A percentile compares a stretch with the other conserved stretches of the same genome.
Conservation (phyloP, 2,797 vertebrate genomes). For the Myotis pilosus region DNA sequence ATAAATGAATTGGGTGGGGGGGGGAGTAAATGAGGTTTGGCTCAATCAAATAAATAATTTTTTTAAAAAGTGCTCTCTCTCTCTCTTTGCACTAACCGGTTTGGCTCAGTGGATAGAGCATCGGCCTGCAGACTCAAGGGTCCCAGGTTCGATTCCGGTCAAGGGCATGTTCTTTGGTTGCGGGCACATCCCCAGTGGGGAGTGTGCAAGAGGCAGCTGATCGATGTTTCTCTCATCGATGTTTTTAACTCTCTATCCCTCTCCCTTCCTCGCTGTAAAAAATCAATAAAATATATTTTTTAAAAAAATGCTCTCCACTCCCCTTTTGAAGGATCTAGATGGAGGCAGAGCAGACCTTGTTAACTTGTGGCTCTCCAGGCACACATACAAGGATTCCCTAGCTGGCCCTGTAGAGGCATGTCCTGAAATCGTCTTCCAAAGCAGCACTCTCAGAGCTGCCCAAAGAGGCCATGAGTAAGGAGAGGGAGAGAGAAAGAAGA, state of each 20-base stretch:
- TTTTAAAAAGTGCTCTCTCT: too few species aligned
- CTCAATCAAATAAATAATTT: conserved; percentile 7
- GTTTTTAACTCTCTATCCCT: too few species aligned
- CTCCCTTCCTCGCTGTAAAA: too few species aligned
- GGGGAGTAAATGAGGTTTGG: conserved; percentile 6
- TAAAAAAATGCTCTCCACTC: not conserved
- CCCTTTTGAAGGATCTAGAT: not conserved
- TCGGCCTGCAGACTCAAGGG: too few species aligned
- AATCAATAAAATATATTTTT: too few species aligned
- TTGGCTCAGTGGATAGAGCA: too few species aligned
- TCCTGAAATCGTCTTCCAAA: not conserved
- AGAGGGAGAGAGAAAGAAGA: not conserved
- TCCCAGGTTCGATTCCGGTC: too few species aligned
- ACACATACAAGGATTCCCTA: not conserved
- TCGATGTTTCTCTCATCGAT: too few species aligned
- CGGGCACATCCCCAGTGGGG: too few species aligned
- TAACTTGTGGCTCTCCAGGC: not conserved
- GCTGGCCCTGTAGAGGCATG: not conserved
- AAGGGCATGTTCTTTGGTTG: too few species aligned
- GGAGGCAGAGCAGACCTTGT: not conserved
- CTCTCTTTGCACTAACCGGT: too few species aligned
- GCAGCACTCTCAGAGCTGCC: not conserved
- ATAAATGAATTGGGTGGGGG: not conserved
- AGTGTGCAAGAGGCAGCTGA: too few species aligned
- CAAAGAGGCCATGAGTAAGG: not conserved